Evolutionary conservation across 2,797 vertebrate species (phyloP).

Genomic region (Phylloscopus collybita): DNA sequence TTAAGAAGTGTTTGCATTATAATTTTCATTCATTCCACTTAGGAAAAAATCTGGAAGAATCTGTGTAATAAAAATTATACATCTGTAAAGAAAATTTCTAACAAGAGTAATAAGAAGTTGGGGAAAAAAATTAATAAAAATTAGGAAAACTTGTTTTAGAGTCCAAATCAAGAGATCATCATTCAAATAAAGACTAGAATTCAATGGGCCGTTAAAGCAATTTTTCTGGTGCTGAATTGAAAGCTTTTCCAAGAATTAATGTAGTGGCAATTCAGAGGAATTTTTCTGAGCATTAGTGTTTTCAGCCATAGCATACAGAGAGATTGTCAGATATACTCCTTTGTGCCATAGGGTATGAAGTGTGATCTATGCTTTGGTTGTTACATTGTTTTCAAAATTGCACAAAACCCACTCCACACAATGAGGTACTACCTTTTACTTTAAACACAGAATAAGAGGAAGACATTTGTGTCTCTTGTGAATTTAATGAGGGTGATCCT

Average conservation of each 20-base stretch:
- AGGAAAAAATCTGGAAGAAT: background rate
- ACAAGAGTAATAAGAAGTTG: background rate
- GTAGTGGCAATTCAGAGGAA: background rate
- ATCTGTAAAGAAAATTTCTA: background rate
- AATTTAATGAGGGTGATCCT: conserved; percentile 86
- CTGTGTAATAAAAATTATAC: background rate
- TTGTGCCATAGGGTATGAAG: background rate
- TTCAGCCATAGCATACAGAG: background rate
- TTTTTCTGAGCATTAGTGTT: background rate
- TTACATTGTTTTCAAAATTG: background rate
- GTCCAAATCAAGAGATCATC: background rate
- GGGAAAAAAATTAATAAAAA: background rate
- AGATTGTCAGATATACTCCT: background rate
- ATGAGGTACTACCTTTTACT: rapidly evolving
- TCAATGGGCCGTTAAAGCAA: background rate
- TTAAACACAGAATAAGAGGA: conserved; percentile 77
- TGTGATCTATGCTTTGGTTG: background rate
- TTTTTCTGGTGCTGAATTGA: background rate
- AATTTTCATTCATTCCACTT: background rate
- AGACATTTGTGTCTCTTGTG: conserved; percentile 84
- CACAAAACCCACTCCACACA: background rate
- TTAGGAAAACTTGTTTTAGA: background rate
- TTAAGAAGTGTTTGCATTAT: background rate
- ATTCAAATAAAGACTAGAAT: background rate
- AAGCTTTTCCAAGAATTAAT: background rate